These are phyloP conservation scores for Corvus moneduloides DNA, from an alignment of 2,113 vertebrate species.

Conservation along the genomic window DNA sequence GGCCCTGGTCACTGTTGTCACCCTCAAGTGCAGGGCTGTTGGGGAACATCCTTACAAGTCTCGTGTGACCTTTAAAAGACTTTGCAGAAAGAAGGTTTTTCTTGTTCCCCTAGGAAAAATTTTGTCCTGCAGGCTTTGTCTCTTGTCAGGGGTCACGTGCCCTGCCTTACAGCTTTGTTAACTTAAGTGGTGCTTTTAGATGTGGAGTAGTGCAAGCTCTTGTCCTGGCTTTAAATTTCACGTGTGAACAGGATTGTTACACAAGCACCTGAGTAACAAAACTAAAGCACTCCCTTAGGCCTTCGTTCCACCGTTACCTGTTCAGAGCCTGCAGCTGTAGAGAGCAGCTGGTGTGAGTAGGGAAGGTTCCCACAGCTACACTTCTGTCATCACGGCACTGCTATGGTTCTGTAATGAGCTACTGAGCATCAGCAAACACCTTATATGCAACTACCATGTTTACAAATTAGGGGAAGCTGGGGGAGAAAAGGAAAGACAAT, in stretches of 20 bases:
- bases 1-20: not conserved
- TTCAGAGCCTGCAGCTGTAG: not conserved
- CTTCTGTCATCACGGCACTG: not conserved
- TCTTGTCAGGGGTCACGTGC: not conserved
- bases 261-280: not conserved
- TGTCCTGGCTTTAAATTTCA: not conserved
- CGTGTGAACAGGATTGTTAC: not conserved
- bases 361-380: not conserved
- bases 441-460: not conserved
- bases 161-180: not conserved
- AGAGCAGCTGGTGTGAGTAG: fast-evolving
- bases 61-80: fast-evolving
- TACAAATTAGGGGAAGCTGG: not conserved
- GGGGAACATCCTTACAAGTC: fast-evolving
- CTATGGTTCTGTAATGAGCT: not conserved
- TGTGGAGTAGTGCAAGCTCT: not conserved
- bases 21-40: not conserved
- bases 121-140: not conserved
- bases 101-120: not conserved
- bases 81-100: not conserved
- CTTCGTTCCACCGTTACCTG: not conserved
- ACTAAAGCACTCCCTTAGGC: not conserved
- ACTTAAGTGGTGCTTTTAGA: not conserved
- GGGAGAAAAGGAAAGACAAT: not conserved
- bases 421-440: not conserved